These are phyloP conservation scores for Dyspetes luteomarginatus DNA, from an alignment of 2,888 invertebrate species.

Conservation along the genomic window DNA sequence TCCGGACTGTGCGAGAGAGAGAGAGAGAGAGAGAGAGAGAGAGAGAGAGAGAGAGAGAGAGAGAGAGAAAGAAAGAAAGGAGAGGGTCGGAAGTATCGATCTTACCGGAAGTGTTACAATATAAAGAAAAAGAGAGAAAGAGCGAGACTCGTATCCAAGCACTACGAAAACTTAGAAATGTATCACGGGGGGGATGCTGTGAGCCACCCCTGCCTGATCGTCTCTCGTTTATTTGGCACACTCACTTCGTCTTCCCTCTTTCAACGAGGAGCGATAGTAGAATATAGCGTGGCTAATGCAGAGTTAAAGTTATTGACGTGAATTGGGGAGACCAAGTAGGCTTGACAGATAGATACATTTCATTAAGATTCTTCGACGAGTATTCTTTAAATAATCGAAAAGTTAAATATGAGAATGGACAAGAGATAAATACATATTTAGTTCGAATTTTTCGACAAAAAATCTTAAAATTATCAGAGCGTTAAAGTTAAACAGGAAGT, in stretches of 20 bases:
- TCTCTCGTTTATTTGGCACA: neutral
- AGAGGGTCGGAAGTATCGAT: slow-evolving; percentile 57
- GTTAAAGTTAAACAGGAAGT: too few species aligned
- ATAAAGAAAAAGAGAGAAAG: slow-evolving; percentile 11
- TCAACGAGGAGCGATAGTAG: neutral
- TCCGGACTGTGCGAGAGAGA: slow-evolving; percentile 12
- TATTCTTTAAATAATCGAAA: too few species aligned
- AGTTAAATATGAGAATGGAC: too few species aligned
- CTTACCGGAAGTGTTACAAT: slow-evolving; percentile 53
- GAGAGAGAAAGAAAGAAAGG: neutral
- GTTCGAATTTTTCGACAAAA: too few species aligned
- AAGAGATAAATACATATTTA: too few species aligned
- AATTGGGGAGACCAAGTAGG: neutral
- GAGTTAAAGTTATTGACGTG: too few species aligned
- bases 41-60: slow-evolving; percentile 1
- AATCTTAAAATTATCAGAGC: too few species aligned
- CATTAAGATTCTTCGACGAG: neutral
- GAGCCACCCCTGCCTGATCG: neutral
- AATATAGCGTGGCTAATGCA: neutral
- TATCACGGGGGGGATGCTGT: slow-evolving; percentile 9
- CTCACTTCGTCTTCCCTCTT: neutral
- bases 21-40: too few species aligned
- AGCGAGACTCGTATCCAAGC: slow-evolving; percentile 1
- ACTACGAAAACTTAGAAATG: slow-evolving; percentile 40
- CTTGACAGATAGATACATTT: neutral